Base-by-base conservation (phyloP, 1,140 invertebrate genomes). In the Marisa cornuarietis region DNA sequence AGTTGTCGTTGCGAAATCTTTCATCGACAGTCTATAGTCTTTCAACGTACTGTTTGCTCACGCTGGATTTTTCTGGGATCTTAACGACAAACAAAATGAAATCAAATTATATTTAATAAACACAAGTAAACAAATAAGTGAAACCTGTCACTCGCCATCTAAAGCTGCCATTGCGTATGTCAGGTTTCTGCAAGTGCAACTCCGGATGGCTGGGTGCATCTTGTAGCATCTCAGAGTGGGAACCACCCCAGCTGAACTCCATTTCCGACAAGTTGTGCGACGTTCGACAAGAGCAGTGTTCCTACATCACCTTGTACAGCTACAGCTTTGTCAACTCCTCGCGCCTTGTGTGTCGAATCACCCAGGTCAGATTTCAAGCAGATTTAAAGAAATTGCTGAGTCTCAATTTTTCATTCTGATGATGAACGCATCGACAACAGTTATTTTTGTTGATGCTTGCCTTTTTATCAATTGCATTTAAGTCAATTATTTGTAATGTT, bases 161-260 rank as follows among this genome's bases (percentile, higher is more conserved):
- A 1, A 58, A 58, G 16, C 54, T 58, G 54, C 8, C n/a, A 63
- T 63, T 54, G n/a, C n/a, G 71, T 79, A 31, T 72, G 31, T 20
- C 74, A 87, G 86, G 83, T 76, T 24, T 73, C n/a, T 87, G 86
- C 71, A 68, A 72, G 22, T 87, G 86, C 80, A 73, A 75, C 63
- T 24, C 66, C 16, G 79, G 61, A 22, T 86, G 82, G 82, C 76
- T 85, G 31, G 85, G 85, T 24, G 71, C 72, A 52, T 80, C 78
- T 18, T 87, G 86, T 76, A 79, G 74, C 22, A 83, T 85, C 24
- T 65, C 83, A 16, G 76, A 42, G 0, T 79, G 49, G 31, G 16
- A 81, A 20, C 72, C 85, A 52, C 86, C 86, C 51, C 58, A 42
- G 1, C 51, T 87, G 18, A 61, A 42, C 20, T 73, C 71, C 24